Evolutionary conservation across 2,113 vertebrate species (phyloP).

Genomic region (Chinchilla lanigera): DNA sequence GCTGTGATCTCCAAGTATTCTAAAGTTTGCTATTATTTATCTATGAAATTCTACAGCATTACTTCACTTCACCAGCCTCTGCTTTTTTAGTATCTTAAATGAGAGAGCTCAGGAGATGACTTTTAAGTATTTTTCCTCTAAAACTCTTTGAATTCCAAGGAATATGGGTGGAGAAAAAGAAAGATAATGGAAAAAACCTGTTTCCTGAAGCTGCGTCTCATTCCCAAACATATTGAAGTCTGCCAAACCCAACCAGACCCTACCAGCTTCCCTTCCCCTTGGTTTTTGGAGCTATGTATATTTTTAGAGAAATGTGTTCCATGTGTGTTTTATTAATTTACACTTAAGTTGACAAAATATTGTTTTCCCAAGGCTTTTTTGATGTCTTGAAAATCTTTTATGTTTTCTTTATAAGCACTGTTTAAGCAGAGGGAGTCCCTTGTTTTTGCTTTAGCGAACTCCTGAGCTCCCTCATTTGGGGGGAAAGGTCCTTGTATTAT

Average conservation of each 20-base stretch:
- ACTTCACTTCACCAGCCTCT: neutral
- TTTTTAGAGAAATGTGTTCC: constrained; percentile 66
- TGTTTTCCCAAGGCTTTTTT: constrained; percentile 46
- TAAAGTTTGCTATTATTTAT: neutral
- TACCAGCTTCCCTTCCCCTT: neutral
- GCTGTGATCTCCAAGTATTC: neutral
- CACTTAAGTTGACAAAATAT: constrained; percentile 66
- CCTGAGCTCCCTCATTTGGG: neutral
- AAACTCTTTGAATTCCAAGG: neutral
- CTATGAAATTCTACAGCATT: neutral
- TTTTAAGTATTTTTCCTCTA: neutral
- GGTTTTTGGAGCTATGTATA: constrained; percentile 43
- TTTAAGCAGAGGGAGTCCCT: neutral
- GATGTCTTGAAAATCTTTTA: neutral
- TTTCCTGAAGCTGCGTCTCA: neutral
- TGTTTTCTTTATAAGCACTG: constrained; percentile 2
- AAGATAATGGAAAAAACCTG: constrained; percentile 53
- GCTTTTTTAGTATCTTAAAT: neutral
- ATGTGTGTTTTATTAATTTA: constrained; percentile 70
- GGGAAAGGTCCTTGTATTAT: neutral
- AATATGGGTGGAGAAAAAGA: neutral
- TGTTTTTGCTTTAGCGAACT: neutral
- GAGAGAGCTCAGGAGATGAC: neutral
- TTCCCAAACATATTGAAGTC: neutral
- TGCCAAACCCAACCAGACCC: constrained; percentile 35